These are phyloP conservation scores for Apistogramma diplotaenia DNA, from an alignment of 2,113 vertebrate species.

Conservation along the genomic window DNA sequence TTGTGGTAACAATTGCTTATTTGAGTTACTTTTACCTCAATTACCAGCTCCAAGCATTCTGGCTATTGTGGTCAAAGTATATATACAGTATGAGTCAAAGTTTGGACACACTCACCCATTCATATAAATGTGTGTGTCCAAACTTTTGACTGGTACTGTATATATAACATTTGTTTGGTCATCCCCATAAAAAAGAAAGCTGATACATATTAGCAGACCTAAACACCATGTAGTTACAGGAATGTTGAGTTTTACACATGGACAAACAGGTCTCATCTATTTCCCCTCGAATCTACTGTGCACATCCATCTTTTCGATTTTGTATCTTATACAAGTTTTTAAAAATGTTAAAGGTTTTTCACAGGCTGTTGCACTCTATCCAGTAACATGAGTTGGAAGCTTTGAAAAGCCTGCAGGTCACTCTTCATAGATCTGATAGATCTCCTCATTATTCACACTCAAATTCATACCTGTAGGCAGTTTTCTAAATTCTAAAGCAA, in stretches of 20 bases:
- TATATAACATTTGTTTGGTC: too few species aligned
- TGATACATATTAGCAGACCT: neutral
- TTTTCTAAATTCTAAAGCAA: constrained; percentile 5
- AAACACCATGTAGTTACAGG: neutral
- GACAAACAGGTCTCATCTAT: neutral
- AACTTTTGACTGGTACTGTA: too few species aligned
- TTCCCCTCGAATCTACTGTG: neutral
- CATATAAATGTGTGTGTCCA: too few species aligned
- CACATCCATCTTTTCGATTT: neutral
- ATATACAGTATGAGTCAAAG: too few species aligned
- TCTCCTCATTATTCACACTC: neutral
- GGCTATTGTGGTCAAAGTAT: neutral
- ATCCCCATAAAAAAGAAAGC: neutral
- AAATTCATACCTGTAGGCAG: neutral
- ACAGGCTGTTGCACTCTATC: neutral
- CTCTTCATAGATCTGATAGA: neutral
- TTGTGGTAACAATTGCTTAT: neutral
- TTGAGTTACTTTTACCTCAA: neutral
- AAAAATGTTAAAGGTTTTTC: too few species aligned
- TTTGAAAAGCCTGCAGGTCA: neutral
- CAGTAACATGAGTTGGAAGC: neutral
- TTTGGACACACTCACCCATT: too few species aligned
- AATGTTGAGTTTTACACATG: neutral
- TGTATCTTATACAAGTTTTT: neutral
- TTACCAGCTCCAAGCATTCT: neutral